phyloP scores from a whole-genome alignment of 2,888 invertebrate species.

The Nemurella pictetii region DNA sequence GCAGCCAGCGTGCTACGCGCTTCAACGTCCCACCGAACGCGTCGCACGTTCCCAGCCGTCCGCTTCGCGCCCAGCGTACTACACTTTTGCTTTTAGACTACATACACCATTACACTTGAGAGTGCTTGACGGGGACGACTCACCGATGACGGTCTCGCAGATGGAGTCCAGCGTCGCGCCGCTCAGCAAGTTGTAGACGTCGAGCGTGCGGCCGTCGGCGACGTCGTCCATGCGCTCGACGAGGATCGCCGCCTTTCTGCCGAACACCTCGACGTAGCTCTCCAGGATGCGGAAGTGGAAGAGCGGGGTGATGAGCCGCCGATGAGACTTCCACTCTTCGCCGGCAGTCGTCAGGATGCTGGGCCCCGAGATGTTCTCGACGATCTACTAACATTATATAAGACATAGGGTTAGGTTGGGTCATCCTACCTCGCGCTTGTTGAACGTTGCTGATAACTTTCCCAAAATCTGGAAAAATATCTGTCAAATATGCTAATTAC shows the following conservation, averaged over 20 bases:
- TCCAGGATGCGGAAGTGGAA: conserved; percentile 21
- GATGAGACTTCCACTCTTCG: not conserved
- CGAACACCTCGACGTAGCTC: conserved; percentile 14
- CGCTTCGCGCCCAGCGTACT: too few relatives aligned
- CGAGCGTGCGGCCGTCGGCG: not conserved
- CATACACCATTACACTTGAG: too few relatives aligned
- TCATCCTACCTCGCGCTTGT: too few relatives aligned
- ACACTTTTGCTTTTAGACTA: too few relatives aligned
- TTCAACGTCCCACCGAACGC: too few relatives aligned
- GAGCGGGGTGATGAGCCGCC: not conserved
- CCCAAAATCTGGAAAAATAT: too few relatives aligned
- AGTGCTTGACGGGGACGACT: not conserved
- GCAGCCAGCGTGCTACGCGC: too few relatives aligned
- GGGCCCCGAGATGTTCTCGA: not conserved
- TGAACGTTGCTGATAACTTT: too few relatives aligned
- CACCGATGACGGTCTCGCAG: conserved; percentile 8
- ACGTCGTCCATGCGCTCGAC: not conserved
- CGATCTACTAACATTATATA: not conserved
- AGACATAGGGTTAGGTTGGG: too few relatives aligned
- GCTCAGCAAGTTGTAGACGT: not conserved
- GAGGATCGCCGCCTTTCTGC: not conserved
- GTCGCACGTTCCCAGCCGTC: too few relatives aligned
- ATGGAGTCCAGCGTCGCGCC: not conserved
- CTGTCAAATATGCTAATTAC: too few relatives aligned
- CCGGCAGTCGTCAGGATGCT: conserved; percentile 2